These are phyloP conservation scores for Pseudopipra pipra DNA, from an alignment of 2,113 vertebrate genomes.

Conservation along the genomic window DNA sequence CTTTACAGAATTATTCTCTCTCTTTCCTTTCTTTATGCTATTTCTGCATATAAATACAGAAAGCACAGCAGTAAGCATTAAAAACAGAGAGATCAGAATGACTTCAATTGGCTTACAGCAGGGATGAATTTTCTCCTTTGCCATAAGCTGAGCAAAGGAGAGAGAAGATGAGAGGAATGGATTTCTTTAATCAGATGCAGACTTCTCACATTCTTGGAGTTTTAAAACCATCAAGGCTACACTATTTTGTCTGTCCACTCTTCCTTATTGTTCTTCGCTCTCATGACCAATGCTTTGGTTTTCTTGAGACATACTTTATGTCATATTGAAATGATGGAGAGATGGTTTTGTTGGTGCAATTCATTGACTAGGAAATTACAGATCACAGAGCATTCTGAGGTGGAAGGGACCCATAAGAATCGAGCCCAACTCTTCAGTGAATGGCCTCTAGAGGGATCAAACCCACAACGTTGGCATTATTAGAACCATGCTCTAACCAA, in stretches of 20 bases:
- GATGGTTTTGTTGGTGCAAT: background rate
- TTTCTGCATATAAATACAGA: slow-evolving; percentile 33
- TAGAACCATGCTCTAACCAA: background rate
- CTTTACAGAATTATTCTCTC: slow-evolving; percentile 12
- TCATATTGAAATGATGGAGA: background rate
- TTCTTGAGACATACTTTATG: background rate
- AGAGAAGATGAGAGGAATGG: background rate
- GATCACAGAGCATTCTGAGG: background rate
- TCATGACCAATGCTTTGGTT: background rate
- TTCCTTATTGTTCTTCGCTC: background rate
- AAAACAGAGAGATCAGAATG: slow-evolving; percentile 4
- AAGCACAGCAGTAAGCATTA: slow-evolving; percentile 39
- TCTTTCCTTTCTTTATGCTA: background rate
- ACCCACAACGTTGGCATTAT: background rate
- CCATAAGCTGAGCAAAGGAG: background rate
- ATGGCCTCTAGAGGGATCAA: background rate
- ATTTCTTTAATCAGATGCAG: slow-evolving; percentile 35
- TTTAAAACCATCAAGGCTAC: background rate
- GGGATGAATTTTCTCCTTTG: slow-evolving; percentile 1
- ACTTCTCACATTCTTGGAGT: background rate
- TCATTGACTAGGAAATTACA: background rate
- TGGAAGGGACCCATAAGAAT: background rate
- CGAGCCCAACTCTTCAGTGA: background rate
- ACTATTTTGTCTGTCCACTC: background rate
- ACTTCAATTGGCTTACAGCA: slow-evolving; percentile 28